Base-by-base conservation (phyloP, 2,888 invertebrate genomes). In the Stictocephala bisonia region DNA sequence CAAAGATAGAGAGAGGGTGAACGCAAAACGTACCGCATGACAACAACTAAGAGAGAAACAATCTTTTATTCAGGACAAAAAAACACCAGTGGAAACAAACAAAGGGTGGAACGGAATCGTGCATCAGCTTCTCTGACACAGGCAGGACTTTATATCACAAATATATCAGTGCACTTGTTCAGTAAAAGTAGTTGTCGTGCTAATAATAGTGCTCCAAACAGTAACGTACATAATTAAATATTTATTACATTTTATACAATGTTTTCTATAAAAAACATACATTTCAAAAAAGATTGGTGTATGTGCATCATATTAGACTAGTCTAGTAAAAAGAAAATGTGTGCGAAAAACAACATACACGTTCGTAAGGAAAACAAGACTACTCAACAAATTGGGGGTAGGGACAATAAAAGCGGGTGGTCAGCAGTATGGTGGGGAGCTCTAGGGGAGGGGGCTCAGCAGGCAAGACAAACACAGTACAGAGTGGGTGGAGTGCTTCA, bases 71-170 rank as follows among this genome's bases (percentile, higher is more conserved):
- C 64, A 64, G 44, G 44, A 41, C 15, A 64, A 64, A 64, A 2
- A 64, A 64, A 64, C 64, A 64, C 40, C 22, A 64, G 24, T 40
- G 11, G 11, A 44, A 44, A n/a, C n/a, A n/a, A n/a, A n/a, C n/a
- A n/a, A n/a, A n/a, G n/a, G n/a, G n/a, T 27, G 44, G 24, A 64
- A 44, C 18, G 27, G 18, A 26, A 4, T 7, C 26, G 64, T 40
- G 64, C 44, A 64, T 15, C 64, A 27, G 41, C 41, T 44, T 44
- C 15, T n/a, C 44, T 26, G 27, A 41, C 64, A 64, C 69, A 77
- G 78, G 78, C 78, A 78, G 78, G 78, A 78, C 75, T 72, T 71
- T 70, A 41, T 78, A 78, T 78, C 78, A 78, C 78, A 78, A 72
- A 76, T 40, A 76, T 76, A 74, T 68, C 76, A 78, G 78, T 78